Evolutionary conservation across 1,140 invertebrate genomes (phyloP), one percentile per base, ranked within the genome.

Genomic region (Dendrolimus punctatus): DNA sequence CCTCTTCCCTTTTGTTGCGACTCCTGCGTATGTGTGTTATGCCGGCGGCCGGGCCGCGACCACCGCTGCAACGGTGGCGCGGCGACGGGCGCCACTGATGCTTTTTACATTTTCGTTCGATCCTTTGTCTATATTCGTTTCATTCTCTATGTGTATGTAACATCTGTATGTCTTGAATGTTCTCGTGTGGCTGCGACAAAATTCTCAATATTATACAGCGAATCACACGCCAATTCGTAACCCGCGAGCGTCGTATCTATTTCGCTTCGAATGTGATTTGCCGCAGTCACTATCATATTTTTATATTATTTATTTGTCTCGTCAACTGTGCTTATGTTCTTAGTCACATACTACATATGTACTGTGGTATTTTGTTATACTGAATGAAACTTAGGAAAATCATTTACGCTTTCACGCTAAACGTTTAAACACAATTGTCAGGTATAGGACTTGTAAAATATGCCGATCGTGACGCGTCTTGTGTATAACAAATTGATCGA

Each of bases 61-160:
- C 68, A 76, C 79, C 73, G 67, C 77, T 77, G 55, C 68, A 58
- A 53, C 68, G 63, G 52, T 57, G 73, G 64, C 79, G 77, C 61
- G 77, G 77, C 72, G 73, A 66, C 70, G 75, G 73, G 67, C 23
- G 66, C 67, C 67, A 78, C 74, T 73, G 65, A 71, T 54, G 81
- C 81, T 87, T 85, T 66, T 81, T 87, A 76, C 74, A 62, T 79
- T 85, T 85, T 80, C 60, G 73, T 84, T 85, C 62, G 78, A 71
- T 85, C 81, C 81, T 85, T 76, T 87, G 76, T 85, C 76, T 83
- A 76, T 87, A 87, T 87, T 81, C 76, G 84, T 87, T 88, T 85
- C 79, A 87, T 81, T 87, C 81, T 88, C 80, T 88, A 87, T 88
- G 86, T 89, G 87, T 89, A 88, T 89, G 86, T 88, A 85, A 87